Percentiles rank a stretch among this genome's conserved stretches.
Conservation (phyloP, 2,113 vertebrate genomes). For the Protobothrops mucrosquamatus region DNA sequence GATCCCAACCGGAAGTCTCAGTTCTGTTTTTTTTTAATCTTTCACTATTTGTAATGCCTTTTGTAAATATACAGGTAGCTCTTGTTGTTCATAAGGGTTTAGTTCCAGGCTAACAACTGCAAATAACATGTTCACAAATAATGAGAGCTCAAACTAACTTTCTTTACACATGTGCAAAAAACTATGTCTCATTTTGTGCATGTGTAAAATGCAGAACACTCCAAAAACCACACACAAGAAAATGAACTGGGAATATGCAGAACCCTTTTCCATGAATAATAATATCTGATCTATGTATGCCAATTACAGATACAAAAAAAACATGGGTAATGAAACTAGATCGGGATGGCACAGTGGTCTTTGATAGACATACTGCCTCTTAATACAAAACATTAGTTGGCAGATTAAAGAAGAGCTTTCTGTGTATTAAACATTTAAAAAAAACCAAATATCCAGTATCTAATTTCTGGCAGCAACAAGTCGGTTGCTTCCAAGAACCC, state of each 20-base stretch:
- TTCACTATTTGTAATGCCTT: conserved; percentile 34
- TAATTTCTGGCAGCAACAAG: neutral
- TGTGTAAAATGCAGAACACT: neutral
- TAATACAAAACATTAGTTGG: neutral
- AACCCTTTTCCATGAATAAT: neutral
- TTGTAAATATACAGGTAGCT: neutral
- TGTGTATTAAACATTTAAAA: neutral
- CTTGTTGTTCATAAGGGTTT: neutral
- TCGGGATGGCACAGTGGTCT: neutral
- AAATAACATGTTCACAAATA: neutral
- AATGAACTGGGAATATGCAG: neutral
- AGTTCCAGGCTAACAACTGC: neutral
- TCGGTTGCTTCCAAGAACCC: neutral
- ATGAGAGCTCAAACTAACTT: neutral
- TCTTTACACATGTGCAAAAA: neutral
- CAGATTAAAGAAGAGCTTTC: neutral
- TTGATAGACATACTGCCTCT: neutral
- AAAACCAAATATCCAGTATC: neutral
- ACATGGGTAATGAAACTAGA: neutral
- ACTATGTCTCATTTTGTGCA: neutral
- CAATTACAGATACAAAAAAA: neutral
- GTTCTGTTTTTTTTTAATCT: conserved; percentile 40
- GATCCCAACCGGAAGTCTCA: neutral
- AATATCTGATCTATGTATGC: neutral
- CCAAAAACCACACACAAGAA: neutral